Base-by-base conservation (phyloP, 2,888 invertebrate species). In the Enchytraeus crypticus region DNA sequence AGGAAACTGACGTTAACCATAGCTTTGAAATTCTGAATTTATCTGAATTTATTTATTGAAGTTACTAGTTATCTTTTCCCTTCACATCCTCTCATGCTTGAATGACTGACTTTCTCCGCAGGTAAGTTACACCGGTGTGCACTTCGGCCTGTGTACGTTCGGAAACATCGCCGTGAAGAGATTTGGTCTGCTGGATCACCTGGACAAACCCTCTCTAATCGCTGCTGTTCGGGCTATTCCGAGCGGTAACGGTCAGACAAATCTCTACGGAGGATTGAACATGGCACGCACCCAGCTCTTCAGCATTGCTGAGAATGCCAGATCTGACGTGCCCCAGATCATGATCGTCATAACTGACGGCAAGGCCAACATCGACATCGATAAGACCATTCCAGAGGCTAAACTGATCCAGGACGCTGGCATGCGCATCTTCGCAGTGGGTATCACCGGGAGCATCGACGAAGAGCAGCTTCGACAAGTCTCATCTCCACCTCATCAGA, bases 331-430 rank as follows among this genome's bases (percentile, higher is more conserved):
- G 2, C 68, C 70, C 3, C 74, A 74, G 57, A 65, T 73, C 46
- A 70, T 68, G 18, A 71, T 75, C 38, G 68, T 75, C 27, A 67
- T 75, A 8, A 69, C 72, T 51, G 74, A 74, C 58, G 74, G 73
- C 27, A 66, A 71, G 21, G 74, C 75, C 11, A 72, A 69, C 54
- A 67, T 71, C 38, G 69, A 72, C 43, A 49, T 67, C 11, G 54
- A 62, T 43, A 53, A 63, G 23, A 74, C 74, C 1, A 64, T 73
- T 30, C 70, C 71, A 18, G 61, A 61, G 26, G 63, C 63, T 3
- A 26, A 14, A 21, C 32, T 57, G 5, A 23, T 23, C 11, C 57
- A 55, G 27, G 32, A 61, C 18, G 61, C 61, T 4, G 51, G 55
- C 0, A 61, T 61, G 8, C 21, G 23, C 27, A 46, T 61, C n/a